Evolutionary conservation across 2,113 vertebrate genomes (phyloP).

Genomic region (Gallinago undulata): DNA sequence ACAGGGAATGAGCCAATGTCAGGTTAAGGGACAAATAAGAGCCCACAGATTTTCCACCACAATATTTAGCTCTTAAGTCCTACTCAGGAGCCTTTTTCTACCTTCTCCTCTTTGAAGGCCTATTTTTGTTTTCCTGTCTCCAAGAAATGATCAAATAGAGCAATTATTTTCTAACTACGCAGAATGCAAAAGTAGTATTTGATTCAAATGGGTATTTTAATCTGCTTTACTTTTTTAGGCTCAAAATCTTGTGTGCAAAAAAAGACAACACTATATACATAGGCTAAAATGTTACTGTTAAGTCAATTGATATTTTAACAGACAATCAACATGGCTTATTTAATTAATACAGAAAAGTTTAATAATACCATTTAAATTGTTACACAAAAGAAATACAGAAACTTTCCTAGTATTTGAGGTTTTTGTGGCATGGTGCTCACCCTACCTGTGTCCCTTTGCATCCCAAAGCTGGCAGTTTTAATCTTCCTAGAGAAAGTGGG

Average conservation of each 20-base stretch:
- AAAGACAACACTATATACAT: neutral
- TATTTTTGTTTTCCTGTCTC: neutral
- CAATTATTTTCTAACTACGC: neutral
- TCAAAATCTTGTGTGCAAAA: neutral
- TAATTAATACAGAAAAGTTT: neutral
- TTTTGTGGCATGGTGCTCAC: neutral
- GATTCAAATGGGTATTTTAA: neutral
- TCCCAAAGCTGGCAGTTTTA: neutral
- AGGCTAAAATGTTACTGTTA: neutral
- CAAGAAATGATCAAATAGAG: neutral
- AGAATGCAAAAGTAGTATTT: neutral
- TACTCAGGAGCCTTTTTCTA: neutral
- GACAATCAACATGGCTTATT: neutral
- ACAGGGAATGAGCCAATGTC: neutral
- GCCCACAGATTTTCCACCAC: neutral
- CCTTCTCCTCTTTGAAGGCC: neutral
- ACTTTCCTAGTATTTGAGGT: neutral
- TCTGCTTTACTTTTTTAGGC: neutral
- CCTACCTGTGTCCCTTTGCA: neutral
- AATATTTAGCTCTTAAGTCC: neutral
- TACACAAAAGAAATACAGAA: too few relatives aligned
- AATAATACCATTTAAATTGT: neutral
- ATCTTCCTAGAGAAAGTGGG: neutral
- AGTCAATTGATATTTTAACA: neutral
- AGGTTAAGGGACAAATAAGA: neutral